These are phyloP conservation scores for Scaptomyza reducta DNA, from an alignment of 2,888 invertebrate species.

Conservation along the genomic window DNA sequence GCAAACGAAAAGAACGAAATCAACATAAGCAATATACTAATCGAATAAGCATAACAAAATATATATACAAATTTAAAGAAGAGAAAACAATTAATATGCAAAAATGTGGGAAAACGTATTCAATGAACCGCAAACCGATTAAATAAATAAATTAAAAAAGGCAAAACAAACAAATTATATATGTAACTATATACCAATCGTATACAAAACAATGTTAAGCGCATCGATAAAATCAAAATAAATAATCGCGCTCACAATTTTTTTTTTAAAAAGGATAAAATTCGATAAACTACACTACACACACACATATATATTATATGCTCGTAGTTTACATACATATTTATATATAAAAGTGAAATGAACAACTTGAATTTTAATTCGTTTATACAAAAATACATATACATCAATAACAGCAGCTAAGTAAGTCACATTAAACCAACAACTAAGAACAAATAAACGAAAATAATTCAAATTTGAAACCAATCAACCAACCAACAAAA, in stretches of 20 bases:
- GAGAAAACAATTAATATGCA: conserved; percentile 23
- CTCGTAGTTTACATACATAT: conserved; percentile 47
- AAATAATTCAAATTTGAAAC: conserved; percentile 69
- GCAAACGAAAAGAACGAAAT: conserved; percentile 4
- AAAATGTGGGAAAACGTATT: conserved; percentile 24
- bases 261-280: conserved; percentile 47
- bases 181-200: conserved; percentile 60
- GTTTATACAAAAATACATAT: conserved; percentile 61
- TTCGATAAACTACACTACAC: conserved; percentile 57
- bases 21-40: conserved; percentile 64
- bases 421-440: conserved; percentile 68
- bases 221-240: conserved; percentile 26
- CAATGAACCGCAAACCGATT: conserved; percentile 35
- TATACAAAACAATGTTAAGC: conserved; percentile 50
- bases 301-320: conserved; percentile 40
- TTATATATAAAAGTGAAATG: conserved; percentile 36
- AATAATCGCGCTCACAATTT: conserved; percentile 46
- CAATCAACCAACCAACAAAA: neutral
- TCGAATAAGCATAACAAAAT: conserved; percentile 47
- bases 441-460: conserved; percentile 66
- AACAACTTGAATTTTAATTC: conserved; percentile 72
- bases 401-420: conserved; percentile 64
- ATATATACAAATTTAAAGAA: conserved; percentile 23
- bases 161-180: conserved; percentile 43
- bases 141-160: conserved; percentile 6